Evolutionary conservation across 2,113 vertebrate species (phyloP).

Genomic region (Balaeniceps rex): DNA sequence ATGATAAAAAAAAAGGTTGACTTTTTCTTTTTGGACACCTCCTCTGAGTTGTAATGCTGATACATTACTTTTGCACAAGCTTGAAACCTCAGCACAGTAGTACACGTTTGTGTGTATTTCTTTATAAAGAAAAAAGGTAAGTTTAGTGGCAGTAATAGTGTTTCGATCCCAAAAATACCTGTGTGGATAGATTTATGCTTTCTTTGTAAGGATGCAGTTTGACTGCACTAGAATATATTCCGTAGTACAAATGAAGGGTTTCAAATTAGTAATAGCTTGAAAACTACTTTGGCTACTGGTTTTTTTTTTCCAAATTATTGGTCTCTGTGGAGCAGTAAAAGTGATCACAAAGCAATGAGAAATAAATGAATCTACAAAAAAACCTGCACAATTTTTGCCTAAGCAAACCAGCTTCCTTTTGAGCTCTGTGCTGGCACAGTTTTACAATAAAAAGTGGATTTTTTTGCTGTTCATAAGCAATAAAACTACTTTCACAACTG

Average conservation of each 20-base stretch:
- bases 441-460: background rate
- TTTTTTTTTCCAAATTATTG: background rate
- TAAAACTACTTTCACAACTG: constrained; percentile 2
- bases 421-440: background rate
- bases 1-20: background rate
- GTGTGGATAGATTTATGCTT: background rate
- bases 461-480: background rate
- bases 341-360: background rate
- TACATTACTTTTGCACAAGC: background rate
- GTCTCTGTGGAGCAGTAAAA: background rate
- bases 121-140: background rate
- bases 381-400: background rate
- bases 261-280: background rate
- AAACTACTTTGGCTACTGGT: background rate
- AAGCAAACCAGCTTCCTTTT: background rate
- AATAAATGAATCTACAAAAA: background rate
- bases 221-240: background rate
- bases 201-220: background rate
- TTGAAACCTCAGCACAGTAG: background rate
- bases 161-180: background rate
- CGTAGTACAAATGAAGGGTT: background rate
- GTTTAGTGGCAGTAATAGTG: background rate
- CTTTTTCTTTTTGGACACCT: background rate
- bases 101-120: background rate
- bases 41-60: background rate